Percentiles rank a stretch among this genome's conserved stretches.
Evolutionary conservation across 1,140 invertebrate genomes (phyloP).

Genomic region (Drosophila yakuba): DNA sequence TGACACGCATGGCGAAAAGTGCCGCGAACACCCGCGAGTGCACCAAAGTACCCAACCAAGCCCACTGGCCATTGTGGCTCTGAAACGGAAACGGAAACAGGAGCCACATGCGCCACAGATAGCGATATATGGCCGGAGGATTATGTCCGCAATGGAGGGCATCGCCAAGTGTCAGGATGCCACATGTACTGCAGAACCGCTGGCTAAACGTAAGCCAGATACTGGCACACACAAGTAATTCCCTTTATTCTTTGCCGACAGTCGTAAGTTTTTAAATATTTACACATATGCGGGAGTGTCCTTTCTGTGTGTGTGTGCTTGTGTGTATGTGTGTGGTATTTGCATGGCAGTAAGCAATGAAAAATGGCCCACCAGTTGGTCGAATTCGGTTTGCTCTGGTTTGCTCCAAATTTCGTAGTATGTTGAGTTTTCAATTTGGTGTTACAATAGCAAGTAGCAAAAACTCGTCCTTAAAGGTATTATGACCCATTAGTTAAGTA

Average conservation of each 20-base stretch:
- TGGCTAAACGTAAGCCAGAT: slow-evolving; percentile 53
- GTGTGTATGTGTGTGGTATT: slow-evolving; percentile 23
- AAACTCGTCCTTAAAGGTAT: too few species aligned
- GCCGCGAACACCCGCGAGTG: slow-evolving; percentile 19
- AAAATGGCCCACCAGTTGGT: not conserved
- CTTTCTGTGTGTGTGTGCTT: not conserved
- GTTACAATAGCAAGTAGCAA: too few species aligned
- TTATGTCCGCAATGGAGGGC: slow-evolving; percentile 55
- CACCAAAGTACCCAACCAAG: slow-evolving; percentile 12
- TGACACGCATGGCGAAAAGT: slow-evolving; percentile 7
- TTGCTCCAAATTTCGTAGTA: too few species aligned
- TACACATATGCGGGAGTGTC: slow-evolving; percentile 34
- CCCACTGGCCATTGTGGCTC: slow-evolving; percentile 53
- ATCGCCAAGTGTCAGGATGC: slow-evolving; percentile 60
- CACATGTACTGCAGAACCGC: slow-evolving; percentile 41
- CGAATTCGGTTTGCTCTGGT: not conserved
- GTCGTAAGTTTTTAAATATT: slow-evolving; percentile 54
- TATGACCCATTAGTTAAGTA: too few species aligned
- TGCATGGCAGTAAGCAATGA: not conserved
- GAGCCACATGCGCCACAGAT: slow-evolving; percentile 29
- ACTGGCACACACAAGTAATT: slow-evolving; percentile 31
- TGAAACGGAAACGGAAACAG: slow-evolving; percentile 33
- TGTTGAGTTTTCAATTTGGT: not conserved
- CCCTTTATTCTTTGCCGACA: slow-evolving; percentile 40
- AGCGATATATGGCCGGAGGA: slow-evolving; percentile 47